Evolutionary conservation across 2,888 invertebrate species (phyloP).

Genomic region (Fragum whitleyi): DNA sequence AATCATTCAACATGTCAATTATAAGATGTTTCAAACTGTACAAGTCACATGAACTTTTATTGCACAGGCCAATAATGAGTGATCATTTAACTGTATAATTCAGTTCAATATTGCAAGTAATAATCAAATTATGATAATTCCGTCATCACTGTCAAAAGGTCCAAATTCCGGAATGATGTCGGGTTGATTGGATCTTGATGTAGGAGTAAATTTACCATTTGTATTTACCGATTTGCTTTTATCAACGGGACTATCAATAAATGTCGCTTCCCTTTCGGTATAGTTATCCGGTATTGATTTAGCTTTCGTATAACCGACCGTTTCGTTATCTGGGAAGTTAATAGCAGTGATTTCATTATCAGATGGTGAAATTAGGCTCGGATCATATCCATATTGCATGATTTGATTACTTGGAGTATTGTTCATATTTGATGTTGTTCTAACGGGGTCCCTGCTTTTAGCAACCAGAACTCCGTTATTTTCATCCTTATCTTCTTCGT

Average conservation of each 20-base stretch:
- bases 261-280: slow-evolving; percentile 2
- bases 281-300: neutral
- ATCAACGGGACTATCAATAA: neutral
- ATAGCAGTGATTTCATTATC: slow-evolving; percentile 54
- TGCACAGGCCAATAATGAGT: no score
- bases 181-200: slow-evolving; percentile 25
- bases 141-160: slow-evolving; percentile 80
- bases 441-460: neutral
- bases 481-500: slow-evolving; percentile 43
- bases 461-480: neutral
- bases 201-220: neutral
- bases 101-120: no score
- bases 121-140: slow-evolving; percentile 88
- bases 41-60: no score
- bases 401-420: slow-evolving; percentile 13
- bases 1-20: no score
- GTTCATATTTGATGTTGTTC: neutral
- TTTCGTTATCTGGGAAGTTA: slow-evolving; percentile 46
- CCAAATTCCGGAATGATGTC: slow-evolving; percentile 36
- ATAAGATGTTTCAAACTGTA: no score
- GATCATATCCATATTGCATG: slow-evolving; percentile 18
- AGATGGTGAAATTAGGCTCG: slow-evolving; percentile 46
- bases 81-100: no score
- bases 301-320: slow-evolving; percentile 8
- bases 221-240: neutral